phyloP scores from a whole-genome alignment of 2,888 invertebrate genomes.

The Neocrepidodera transversa region DNA sequence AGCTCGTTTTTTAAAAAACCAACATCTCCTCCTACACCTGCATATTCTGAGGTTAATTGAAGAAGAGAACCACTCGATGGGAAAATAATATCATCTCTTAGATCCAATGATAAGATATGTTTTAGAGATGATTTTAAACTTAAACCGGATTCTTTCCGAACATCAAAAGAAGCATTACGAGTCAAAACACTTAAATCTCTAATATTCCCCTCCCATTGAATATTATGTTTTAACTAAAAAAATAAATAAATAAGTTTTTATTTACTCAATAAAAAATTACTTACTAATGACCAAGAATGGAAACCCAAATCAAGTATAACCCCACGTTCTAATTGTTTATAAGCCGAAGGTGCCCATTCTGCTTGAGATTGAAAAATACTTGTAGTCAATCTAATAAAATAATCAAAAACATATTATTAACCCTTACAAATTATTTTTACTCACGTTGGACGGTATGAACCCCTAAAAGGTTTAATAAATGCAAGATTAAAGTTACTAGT shows the following conservation, averaged over 20 bases:
- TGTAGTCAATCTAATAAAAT: constrained; percentile 69
- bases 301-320: constrained; percentile 79
- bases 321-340: constrained; percentile 80
- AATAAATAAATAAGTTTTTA: constrained; percentile 3
- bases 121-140: constrained; percentile 87
- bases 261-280: constrained; percentile 22
- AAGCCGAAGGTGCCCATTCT: constrained; percentile 84
- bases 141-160: constrained; percentile 89
- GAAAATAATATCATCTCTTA: constrained; percentile 81
- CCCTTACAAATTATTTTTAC: constrained; percentile 51
- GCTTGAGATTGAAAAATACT: constrained; percentile 79
- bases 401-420: background rate
- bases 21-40: constrained; percentile 91
- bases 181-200: constrained; percentile 79
- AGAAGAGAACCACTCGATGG: constrained; percentile 77
- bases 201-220: constrained; percentile 89
- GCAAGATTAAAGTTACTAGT: constrained; percentile 82
- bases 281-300: constrained; percentile 67
- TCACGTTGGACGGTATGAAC: constrained; percentile 70
- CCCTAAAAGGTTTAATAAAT: constrained; percentile 84
- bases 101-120: constrained; percentile 80
- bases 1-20: constrained; percentile 86
- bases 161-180: constrained; percentile 79
- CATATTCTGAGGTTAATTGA: constrained; percentile 81
- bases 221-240: constrained; percentile 75